phyloP scores from a whole-genome alignment of 2,113 vertebrate genomes.

The Heterochromis multidens region DNA sequence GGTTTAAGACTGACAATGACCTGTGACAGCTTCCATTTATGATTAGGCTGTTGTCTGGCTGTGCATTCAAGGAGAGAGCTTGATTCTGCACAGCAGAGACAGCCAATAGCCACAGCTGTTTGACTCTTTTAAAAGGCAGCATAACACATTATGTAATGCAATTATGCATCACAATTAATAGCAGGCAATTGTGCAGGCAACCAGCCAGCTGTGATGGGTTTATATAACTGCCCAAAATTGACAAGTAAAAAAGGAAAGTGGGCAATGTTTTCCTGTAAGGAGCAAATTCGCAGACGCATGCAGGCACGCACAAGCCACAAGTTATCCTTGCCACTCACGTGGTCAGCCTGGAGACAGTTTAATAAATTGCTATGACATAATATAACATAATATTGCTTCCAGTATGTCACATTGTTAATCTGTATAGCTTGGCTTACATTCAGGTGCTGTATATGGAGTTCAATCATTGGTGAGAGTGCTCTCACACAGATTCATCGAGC shows the following conservation, averaged over 20 bases:
- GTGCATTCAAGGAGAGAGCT: constrained; percentile 1
- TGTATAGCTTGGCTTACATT: constrained; percentile 56
- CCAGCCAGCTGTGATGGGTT: constrained; percentile 66
- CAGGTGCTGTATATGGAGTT: constrained; percentile 42
- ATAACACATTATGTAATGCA: constrained; percentile 70
- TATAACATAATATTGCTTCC: constrained; percentile 52
- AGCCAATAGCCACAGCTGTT: constrained; percentile 62
- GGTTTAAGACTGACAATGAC: constrained; percentile 43
- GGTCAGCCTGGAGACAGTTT: constrained; percentile 33
- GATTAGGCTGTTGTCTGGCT: constrained; percentile 39
- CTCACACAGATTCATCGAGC: constrained; percentile 51
- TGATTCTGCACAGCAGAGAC: constrained; percentile 26
- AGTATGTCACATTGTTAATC: constrained; percentile 60
- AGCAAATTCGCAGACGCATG: not conserved
- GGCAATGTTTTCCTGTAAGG: constrained; percentile 31
- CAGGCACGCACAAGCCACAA: not conserved
- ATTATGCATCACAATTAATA: constrained; percentile 72
- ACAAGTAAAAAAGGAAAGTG: constrained; percentile 46
- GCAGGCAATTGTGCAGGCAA: constrained; percentile 68
- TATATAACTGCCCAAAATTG: constrained; percentile 64
- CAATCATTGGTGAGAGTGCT: constrained; percentile 55
- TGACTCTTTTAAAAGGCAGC: constrained; percentile 53
- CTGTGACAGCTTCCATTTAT: constrained; percentile 40
- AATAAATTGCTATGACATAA: constrained; percentile 65
- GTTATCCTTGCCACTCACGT: constrained; percentile 12